These are phyloP conservation scores for Vireo altiloquus DNA, from an alignment of 2,113 vertebrate species.

Conservation along the genomic window DNA sequence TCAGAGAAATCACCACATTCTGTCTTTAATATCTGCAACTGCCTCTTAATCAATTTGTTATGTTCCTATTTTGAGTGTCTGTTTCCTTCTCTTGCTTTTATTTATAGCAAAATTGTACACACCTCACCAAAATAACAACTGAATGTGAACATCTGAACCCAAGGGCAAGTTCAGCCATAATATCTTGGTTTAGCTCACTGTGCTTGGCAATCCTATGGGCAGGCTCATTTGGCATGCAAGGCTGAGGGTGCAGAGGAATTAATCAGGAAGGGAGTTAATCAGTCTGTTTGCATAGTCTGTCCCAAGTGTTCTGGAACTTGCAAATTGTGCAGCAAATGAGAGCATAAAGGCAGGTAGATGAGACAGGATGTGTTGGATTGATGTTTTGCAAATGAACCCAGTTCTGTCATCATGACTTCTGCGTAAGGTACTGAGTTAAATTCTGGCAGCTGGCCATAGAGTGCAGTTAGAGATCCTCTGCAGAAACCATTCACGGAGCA, in stretches of 20 bases:
- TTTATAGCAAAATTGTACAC: background rate
- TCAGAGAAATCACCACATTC: background rate
- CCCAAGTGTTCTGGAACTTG: background rate
- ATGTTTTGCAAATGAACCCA: background rate
- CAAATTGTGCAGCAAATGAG: background rate
- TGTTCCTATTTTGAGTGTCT: background rate
- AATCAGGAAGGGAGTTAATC: background rate
- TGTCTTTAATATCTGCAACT: background rate
- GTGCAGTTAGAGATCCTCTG: background rate
- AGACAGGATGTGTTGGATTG: background rate
- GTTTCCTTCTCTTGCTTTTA: background rate
- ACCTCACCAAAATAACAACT: background rate
- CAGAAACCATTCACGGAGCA: fast-evolving
- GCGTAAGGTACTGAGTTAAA: background rate
- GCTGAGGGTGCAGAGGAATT: background rate
- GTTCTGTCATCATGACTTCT: background rate
- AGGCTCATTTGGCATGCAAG: background rate
- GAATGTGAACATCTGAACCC: background rate
- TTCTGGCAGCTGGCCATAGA: background rate
- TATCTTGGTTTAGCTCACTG: background rate
- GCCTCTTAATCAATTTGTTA: background rate
- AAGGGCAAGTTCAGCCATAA: background rate
- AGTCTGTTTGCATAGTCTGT: background rate
- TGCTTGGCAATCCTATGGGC: background rate
- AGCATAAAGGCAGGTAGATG: background rate